Evolutionary conservation across 2,888 invertebrate species (phyloP).

Genomic region (Stenchaetothrips biformis): DNA sequence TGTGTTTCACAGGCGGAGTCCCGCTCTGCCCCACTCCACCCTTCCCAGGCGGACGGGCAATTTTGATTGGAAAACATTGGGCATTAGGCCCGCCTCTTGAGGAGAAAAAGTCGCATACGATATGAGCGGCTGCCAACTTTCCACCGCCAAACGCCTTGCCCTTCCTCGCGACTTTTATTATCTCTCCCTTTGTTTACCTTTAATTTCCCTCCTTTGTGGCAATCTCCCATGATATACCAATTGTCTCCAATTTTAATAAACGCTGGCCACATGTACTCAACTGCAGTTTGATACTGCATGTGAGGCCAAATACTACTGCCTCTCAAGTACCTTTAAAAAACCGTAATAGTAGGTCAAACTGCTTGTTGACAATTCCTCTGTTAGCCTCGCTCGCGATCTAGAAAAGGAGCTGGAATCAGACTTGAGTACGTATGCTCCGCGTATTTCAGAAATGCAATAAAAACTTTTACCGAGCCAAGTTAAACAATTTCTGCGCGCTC

Average conservation of each 20-base stretch:
- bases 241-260: background rate
- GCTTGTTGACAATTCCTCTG: no score
- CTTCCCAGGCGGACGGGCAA: background rate
- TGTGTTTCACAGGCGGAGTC: background rate
- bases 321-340: no score
- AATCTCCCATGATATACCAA: background rate
- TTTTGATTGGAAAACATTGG: slow-evolving; percentile 22
- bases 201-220: background rate
- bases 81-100: background rate
- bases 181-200: background rate
- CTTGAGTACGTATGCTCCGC: no score
- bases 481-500: slow-evolving; percentile 2
- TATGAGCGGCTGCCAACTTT: slow-evolving; percentile 20
- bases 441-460: background rate
- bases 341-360: no score
- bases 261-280: no score
- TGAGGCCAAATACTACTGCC: no score
- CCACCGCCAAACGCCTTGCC: background rate
- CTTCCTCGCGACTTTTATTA: background rate
- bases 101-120: background rate
- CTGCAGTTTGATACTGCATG: no score
- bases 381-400: no score
- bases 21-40: no score
- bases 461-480: background rate
- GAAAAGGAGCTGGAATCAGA: no score